Evolutionary conservation across 2,113 vertebrate genomes (phyloP).

Genomic region (Epinephelus cyanopodus): DNA sequence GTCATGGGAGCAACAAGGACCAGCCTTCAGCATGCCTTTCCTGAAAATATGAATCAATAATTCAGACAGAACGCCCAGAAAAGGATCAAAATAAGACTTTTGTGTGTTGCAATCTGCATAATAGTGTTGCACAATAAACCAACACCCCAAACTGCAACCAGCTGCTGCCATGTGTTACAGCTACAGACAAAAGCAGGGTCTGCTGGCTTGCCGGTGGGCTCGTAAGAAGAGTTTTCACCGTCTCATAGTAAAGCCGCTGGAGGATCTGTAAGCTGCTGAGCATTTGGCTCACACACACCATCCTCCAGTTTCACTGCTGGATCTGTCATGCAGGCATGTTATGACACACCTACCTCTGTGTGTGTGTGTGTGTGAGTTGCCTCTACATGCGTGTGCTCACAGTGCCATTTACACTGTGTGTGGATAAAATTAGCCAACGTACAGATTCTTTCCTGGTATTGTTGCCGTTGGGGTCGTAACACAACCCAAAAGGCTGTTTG

Average conservation of each 20-base stretch:
- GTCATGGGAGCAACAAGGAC: neutral
- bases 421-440: constrained; percentile 64
- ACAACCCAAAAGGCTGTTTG: constrained; percentile 57
- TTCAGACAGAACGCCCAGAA: neutral
- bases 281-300: constrained; percentile 25
- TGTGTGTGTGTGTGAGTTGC: constrained; percentile 11
- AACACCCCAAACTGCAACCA: neutral
- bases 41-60: neutral
- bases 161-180: neutral
- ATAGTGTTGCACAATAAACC: constrained; percentile 20
- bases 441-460: constrained; percentile 79
- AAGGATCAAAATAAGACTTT: neutral
- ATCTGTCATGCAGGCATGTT: constrained; percentile 43
- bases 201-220: neutral
- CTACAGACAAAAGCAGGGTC: neutral
- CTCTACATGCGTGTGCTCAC: neutral
- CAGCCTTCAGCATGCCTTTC: neutral
- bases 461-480: constrained; percentile 68
- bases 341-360: constrained; percentile 27
- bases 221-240: constrained; percentile 11
- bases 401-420: constrained; percentile 29
- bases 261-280: constrained; percentile 52
- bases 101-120: neutral
- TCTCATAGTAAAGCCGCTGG: constrained; percentile 41
- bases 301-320: constrained; percentile 46